A percentile compares a stretch with the other conserved stretches of the same genome.
Conservation (phyloP, 2,113 vertebrate species). For the Nothoprocta pentlandii region DNA sequence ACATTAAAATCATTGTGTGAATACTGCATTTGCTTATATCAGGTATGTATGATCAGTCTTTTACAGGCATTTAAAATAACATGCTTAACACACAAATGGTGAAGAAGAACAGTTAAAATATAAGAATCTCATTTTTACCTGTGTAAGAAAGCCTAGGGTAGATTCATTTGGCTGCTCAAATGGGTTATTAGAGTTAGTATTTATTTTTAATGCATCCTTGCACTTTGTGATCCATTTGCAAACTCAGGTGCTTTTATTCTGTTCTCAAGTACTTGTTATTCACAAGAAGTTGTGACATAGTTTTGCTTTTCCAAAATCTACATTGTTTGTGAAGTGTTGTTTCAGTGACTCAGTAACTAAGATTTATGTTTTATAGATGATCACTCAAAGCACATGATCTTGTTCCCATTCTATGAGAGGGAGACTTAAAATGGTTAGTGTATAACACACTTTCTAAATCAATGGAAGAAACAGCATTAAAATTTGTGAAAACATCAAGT, state of each 20-base stretch:
- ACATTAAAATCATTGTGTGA: neutral
- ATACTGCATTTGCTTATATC: neutral
- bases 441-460: neutral
- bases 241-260: neutral
- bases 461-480: neutral
- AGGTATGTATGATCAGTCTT: conserved; percentile 33
- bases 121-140: neutral
- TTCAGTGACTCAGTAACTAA: conserved; percentile 16
- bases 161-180: neutral
- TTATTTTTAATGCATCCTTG: neutral
- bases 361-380: neutral
- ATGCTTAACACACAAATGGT: neutral
- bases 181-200: neutral
- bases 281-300: conserved; percentile 1
- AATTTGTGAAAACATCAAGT: neutral
- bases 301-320: conserved; percentile 19
- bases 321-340: conserved; percentile 23
- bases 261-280: neutral
- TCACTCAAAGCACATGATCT: neutral
- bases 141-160: neutral
- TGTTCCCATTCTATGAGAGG: neutral
- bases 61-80: conserved; percentile 38
- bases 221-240: neutral
- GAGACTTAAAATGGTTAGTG: neutral
- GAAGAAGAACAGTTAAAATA: neutral